Evolutionary conservation across 2,797 vertebrate species (phyloP), one percentile per base, ranked within the genome.

Genomic region (Mus caroli): DNA sequence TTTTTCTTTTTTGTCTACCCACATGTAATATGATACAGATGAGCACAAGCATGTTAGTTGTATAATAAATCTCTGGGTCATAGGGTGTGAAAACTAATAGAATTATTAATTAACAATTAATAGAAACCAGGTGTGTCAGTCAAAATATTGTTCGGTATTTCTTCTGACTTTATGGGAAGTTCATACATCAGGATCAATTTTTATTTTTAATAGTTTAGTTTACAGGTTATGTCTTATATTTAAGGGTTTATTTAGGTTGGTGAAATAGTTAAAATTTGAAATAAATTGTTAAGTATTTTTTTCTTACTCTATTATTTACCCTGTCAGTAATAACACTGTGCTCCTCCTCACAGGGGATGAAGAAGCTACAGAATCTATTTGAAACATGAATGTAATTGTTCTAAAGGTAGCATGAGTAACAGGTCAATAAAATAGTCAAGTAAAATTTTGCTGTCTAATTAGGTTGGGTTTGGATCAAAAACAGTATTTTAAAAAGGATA

Each of bases 191-290:
- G 78, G 4, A 52, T 54, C 0, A 26, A 60, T n/a, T 46, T 75
- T 85, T 84, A 88, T 19, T 83, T 26, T 19, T 52, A 37, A 4
- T 88, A 6, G 19, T 77, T n/a, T 58, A 77, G 28, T 0, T 80
- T 50, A n/a, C 15, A 28, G 22, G 11, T 6, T 19, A 10, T 56
- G 8, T 94, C 52, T 43, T 71, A 64, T 40, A 40, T 15, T 52
- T 54, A 89, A 94, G 9, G 11, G 7, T 54, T 26, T 60, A 20
- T 91, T 8, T 58, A 91, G 20, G 12, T 69, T 12, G 19, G 12
- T 64, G 43, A 79, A 82, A 46, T 52, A 79, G 34, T 40, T 91
- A 71, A 54, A 62, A 83, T 71, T 56, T 85, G 15, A 93, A 91
- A 86, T 37, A 71, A 13, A 1, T 12, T 6, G 17, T 60, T 15